A percentile compares a stretch with the other conserved stretches of the same genome.
Conservation (phyloP, 2,113 vertebrate genomes). For the Vimba vimba region DNA sequence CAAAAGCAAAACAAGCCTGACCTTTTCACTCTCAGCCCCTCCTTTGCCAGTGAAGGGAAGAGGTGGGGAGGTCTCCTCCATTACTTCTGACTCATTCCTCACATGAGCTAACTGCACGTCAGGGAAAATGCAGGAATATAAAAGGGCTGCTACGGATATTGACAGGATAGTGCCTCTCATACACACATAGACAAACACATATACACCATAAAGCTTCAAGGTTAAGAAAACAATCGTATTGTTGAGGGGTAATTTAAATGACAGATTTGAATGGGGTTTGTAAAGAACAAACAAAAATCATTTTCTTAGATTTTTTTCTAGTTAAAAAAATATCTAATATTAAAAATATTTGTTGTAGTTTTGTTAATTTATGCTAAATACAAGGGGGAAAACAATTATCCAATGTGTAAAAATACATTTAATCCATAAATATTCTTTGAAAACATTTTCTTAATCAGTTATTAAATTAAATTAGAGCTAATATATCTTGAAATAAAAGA, state of each 20-base stretch:
- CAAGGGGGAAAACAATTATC: neutral
- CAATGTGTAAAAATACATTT: neutral
- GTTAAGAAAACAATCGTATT: neutral
- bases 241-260: neutral
- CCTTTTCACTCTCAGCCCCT: constrained; percentile 22
- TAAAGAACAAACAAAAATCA: neutral
- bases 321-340: neutral
- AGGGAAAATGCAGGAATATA: neutral
- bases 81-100: constrained; percentile 22
- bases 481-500: neutral
- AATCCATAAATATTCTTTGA: neutral
- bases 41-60: constrained; percentile 1
- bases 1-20: constrained; percentile 30
- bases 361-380: neutral
- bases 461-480: neutral
- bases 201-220: neutral
- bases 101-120: neutral
- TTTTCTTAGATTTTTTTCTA: neutral
- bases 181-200: neutral
- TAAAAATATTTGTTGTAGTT: too few species aligned
- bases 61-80: neutral
- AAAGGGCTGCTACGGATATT: neutral
- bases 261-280: neutral
- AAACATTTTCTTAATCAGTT: neutral
- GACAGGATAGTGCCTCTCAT: neutral